These are phyloP conservation scores for Catocala fraxini DNA, from an alignment of 2,888 invertebrate species.

Conservation along the genomic window DNA sequence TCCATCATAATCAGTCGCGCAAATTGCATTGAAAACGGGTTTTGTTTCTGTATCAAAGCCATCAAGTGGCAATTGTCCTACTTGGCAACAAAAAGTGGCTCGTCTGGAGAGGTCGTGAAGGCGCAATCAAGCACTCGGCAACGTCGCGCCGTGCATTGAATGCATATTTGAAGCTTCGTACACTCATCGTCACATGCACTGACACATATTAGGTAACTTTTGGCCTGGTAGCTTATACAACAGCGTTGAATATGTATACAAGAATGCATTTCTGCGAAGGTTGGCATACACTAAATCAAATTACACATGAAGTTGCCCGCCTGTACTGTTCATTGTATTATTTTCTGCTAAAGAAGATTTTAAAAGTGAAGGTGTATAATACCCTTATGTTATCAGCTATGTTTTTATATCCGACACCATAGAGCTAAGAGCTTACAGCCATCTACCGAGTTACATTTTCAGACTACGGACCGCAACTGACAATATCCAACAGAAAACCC, in stretches of 20 bases:
- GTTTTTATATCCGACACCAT: too few relatives aligned
- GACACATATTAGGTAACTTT: slow-evolving; percentile 36
- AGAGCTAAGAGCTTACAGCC: too few relatives aligned
- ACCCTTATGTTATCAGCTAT: too few relatives aligned
- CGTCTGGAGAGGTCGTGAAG: slow-evolving; percentile 18
- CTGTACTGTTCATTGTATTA: slow-evolving; percentile 5
- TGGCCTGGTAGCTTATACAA: slow-evolving; percentile 29
- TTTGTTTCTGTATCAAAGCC: too few relatives aligned
- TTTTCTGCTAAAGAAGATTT: too few relatives aligned
- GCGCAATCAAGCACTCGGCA: slow-evolving; percentile 33
- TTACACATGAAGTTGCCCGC: slow-evolving; percentile 9
- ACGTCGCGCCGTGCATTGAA: slow-evolving; percentile 47
- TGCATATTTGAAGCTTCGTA: slow-evolving; percentile 41
- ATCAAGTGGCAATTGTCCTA: neutral
- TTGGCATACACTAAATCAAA: slow-evolving; percentile 5
- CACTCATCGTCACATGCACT: slow-evolving; percentile 24
- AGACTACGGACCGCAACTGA: too few relatives aligned
- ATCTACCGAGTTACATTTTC: too few relatives aligned
- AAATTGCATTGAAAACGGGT: too few relatives aligned
- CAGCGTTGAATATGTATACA: slow-evolving; percentile 26
- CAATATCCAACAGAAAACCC: too few relatives aligned
- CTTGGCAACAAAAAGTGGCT: slow-evolving; percentile 16
- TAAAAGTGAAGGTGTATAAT: too few relatives aligned
- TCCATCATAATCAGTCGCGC: too few relatives aligned
- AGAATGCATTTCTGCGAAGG: slow-evolving; percentile 10